Base-by-base conservation (phyloP, 2,797 vertebrate genomes). In the Selene dorsalis region DNA sequence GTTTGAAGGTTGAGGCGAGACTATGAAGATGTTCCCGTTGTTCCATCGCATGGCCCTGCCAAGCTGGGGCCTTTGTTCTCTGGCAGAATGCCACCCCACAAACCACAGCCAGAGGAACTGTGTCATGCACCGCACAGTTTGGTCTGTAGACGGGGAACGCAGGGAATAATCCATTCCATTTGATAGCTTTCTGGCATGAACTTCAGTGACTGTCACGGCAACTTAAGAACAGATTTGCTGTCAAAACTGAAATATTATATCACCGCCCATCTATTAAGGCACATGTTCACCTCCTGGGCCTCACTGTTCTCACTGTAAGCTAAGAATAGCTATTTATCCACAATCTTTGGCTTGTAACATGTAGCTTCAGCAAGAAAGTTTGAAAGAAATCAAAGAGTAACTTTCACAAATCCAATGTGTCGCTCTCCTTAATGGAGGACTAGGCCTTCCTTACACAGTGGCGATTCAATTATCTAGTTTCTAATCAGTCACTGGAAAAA, bases 211-310 rank as follows among this genome's bases (percentile, higher is more conserved):
- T 92, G 92, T 92, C 92, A 91, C 38, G 7, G 75, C 80, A 90
- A 90, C 77, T 87, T 87, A 86, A 88, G 86, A 86, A 87, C 73
- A 92, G 84, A 91, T 91, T 91, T 88, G 73, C 84, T 88, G 90
- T 90, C 90, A 91, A 85, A 91, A 85, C 59, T 76, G 81, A 91
- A 89, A 83, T 75, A 86, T 90, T 84, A 87, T 88, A 90, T 88
- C 88, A 87, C 75, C 70, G 64, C 60, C 75, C 79, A 84, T 90
- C 79, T 89, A 87, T 84, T 78, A 90, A 80, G 56, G 61, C 85
- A 68, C 80, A 82, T 62, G 57, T 52, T 77, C 76, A 65, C 60
- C 82, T 75, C 52, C 20, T 0, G 73, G 81, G 82, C 70, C 48
- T 24, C 2, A 1, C 55, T 55, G 67, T 69, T 69, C 66, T 76